Percentiles rank a stretch among this genome's conserved stretches.
These are phyloP conservation scores for Venustaconcha ellipsiformis DNA, from an alignment of 1,140 invertebrate species.

Conservation along the genomic window DNA sequence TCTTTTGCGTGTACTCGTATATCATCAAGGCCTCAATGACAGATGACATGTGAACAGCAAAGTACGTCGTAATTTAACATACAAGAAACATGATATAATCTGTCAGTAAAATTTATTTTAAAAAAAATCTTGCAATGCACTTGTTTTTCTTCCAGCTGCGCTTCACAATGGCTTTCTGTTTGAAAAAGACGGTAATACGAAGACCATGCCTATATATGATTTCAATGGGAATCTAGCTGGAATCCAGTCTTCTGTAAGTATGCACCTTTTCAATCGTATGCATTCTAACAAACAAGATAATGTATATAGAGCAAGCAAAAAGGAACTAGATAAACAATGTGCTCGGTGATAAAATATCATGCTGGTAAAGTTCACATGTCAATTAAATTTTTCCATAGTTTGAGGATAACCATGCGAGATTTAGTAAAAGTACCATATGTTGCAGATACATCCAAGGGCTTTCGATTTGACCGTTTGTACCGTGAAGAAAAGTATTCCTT, in stretches of 20 bases:
- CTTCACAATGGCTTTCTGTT: constrained; percentile 22
- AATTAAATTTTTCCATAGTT: too few species aligned
- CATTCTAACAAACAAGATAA: too few species aligned
- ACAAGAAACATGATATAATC: background rate
- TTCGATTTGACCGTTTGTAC: too few species aligned
- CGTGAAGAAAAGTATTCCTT: too few species aligned
- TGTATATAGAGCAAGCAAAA: too few species aligned
- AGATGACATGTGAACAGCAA: background rate
- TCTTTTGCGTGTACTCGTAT: background rate
- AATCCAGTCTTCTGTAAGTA: constrained; percentile 15
- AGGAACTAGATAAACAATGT: too few species aligned
- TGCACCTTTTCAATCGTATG: background rate
- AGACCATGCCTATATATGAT: constrained; percentile 25
- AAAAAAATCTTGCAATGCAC: background rate
- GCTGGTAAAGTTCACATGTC: too few species aligned
- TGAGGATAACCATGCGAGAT: too few species aligned
- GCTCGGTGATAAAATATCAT: too few species aligned
- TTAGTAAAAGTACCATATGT: too few species aligned
- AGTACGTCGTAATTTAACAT: background rate
- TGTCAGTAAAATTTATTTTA: background rate
- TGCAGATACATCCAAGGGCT: too few species aligned
- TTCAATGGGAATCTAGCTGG: constrained; percentile 23
- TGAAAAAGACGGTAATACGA: constrained; percentile 12
- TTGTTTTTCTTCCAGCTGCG: constrained; percentile 18
- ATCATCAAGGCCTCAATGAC: background rate